Conservation (phyloP, 2,888 invertebrate genomes). For the Prosopocoilus inquinatus region DNA sequence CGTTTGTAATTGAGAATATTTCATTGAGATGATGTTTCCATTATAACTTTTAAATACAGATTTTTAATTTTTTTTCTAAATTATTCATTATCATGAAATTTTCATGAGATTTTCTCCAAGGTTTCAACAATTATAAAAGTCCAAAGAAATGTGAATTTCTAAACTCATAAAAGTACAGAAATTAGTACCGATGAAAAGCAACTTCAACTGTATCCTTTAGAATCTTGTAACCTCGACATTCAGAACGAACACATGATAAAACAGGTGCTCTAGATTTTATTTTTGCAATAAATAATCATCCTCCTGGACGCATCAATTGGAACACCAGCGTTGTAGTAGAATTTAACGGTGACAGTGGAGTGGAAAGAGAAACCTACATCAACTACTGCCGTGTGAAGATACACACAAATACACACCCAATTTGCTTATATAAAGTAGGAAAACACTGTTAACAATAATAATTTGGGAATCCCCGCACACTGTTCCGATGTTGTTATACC, state of each 20-base stretch:
- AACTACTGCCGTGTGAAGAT: constrained; percentile 34
- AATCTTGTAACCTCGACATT: constrained; percentile 11
- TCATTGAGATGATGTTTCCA: too few species aligned
- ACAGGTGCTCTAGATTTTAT: constrained; percentile 46
- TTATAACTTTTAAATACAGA: too few species aligned
- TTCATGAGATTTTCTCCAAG: too few species aligned
- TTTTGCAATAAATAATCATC: constrained; percentile 38
- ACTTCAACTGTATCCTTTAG: too few species aligned
- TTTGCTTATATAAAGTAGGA: constrained; percentile 7
- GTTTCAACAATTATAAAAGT: too few species aligned
- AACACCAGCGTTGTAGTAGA: constrained; percentile 31
- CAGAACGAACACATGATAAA: constrained; percentile 27
- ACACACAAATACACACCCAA: constrained; percentile 2
- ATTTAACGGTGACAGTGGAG: constrained; percentile 14
- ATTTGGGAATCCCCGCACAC: not conserved
- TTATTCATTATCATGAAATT: too few species aligned
- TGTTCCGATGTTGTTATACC: constrained; percentile 23
- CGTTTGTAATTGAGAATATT: too few species aligned
- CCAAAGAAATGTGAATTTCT: too few species aligned
- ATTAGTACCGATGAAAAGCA: too few species aligned
- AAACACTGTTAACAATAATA: not conserved
- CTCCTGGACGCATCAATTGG: constrained; percentile 30
- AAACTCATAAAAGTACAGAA: too few species aligned
- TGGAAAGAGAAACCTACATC: constrained; percentile 24
- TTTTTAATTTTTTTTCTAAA: too few species aligned